These are phyloP conservation scores for Zoanthus gigantus DNA, from an alignment of 92 coral and sea anemone species.

Conservation along the genomic window DNA sequence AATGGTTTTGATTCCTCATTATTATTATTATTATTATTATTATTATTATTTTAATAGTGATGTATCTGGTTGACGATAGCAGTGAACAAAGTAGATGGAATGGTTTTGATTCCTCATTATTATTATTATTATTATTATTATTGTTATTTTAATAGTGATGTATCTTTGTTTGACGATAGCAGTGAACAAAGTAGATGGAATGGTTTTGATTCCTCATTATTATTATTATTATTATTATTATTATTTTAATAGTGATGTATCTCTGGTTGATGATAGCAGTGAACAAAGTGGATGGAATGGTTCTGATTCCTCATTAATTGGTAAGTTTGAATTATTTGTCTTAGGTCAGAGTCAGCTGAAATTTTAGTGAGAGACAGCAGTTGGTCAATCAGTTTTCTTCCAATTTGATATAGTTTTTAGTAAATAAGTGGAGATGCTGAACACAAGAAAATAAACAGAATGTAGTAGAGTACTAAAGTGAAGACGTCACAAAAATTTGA, in stretches of 20 bases:
- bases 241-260: constrained; percentile 35
- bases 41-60: too few relatives aligned
- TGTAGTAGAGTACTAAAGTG: too few relatives aligned
- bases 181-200: background rate
- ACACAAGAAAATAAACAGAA: too few relatives aligned
- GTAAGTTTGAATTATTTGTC: background rate
- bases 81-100: background rate
- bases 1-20: background rate
- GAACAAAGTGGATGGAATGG: background rate
- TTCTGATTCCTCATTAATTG: background rate
- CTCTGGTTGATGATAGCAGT: constrained; percentile 16
- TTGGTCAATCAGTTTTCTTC: too few relatives aligned
- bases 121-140: too few relatives aligned
- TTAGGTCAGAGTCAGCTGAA: too few relatives aligned
- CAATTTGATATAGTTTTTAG: too few relatives aligned
- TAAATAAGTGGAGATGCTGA: too few relatives aligned
- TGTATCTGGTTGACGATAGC: constrained; percentile 24
- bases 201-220: background rate
- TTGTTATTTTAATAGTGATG: constrained; percentile 25
- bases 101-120: background rate
- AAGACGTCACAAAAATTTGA: too few relatives aligned
- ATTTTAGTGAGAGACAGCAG: too few relatives aligned
- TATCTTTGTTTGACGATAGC: constrained; percentile 25
- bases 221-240: too few relatives aligned
- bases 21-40: too few relatives aligned